phyloP scores from a whole-genome alignment of 1,140 invertebrate genomes.

The Panagrolaimus sp. region DNA sequence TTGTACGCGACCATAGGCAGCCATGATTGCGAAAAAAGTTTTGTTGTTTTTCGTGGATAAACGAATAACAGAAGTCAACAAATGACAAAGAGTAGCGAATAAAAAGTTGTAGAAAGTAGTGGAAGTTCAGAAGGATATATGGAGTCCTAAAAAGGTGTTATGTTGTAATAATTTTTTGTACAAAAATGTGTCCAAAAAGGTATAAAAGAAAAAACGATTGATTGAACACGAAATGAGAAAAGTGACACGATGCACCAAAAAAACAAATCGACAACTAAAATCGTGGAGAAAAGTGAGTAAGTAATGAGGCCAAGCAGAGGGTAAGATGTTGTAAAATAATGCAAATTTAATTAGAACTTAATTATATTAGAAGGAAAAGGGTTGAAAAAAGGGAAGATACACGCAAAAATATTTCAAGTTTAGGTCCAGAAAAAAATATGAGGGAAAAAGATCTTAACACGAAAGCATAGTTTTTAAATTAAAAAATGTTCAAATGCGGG shows the following conservation, averaged over 20 bases:
- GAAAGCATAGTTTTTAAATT: too few species aligned
- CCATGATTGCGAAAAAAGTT: too few species aligned
- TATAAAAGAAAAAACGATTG: too few species aligned
- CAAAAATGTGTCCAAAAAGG: too few species aligned
- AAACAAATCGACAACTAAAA: background rate
- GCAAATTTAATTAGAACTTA: too few species aligned
- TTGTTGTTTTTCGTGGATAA: too few species aligned
- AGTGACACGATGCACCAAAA: background rate
- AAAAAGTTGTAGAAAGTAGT: background rate
- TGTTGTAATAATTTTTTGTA: background rate
- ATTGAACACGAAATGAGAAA: background rate
- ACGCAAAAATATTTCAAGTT: background rate
- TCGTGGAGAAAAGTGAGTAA: too few species aligned
- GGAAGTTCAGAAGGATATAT: background rate
- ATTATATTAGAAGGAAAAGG: background rate
- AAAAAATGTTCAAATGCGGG: too few species aligned
- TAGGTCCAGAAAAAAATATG: background rate
- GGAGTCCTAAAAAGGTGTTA: background rate
- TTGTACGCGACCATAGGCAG: slow-evolving; percentile 25
- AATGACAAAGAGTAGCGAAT: background rate
- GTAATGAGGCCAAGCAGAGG: too few species aligned
- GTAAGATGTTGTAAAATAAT: too few species aligned
- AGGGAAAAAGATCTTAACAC: background rate
- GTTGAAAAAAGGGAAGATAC: background rate
- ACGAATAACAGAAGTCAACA: background rate